phyloP scores from a whole-genome alignment of 2,797 vertebrate genomes.

The Miichthys miiuy region DNA sequence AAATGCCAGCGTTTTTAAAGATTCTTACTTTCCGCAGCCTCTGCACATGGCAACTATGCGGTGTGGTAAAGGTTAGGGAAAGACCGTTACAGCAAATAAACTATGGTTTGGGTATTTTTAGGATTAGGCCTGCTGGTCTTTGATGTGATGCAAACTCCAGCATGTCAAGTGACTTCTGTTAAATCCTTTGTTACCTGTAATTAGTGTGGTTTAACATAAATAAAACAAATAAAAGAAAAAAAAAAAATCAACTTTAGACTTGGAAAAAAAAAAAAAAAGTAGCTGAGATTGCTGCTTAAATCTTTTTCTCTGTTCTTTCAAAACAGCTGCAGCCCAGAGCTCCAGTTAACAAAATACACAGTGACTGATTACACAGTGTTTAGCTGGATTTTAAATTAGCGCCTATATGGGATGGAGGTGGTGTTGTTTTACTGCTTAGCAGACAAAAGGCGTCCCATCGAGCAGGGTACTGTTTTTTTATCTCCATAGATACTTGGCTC shows the following conservation, averaged over 20 bases:
- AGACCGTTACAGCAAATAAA: background rate
- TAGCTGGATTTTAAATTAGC: conserved; percentile 43
- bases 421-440: conserved; percentile 42
- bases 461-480: conserved; percentile 31
- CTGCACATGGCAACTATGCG: background rate
- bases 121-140: background rate
- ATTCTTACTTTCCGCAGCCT: background rate
- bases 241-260: background rate
- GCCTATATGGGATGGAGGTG: conserved; percentile 28
- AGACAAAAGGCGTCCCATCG: conserved; percentile 48
- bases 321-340: conserved; percentile 28
- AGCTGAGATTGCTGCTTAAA: background rate
- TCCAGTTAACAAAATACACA: conserved; percentile 30
- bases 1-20: background rate
- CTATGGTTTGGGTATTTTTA: background rate
- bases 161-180: background rate
- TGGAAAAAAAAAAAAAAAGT: background rate
- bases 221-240: background rate
- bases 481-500: conserved; percentile 49
- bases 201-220: background rate
- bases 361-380: conserved; percentile 26
- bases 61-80: background rate
- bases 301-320: background rate
- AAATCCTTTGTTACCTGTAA: conserved; percentile 7
- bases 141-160: background rate